Evolutionary conservation across 2,888 invertebrate genomes (phyloP).

Genomic region (Napeogenes inachia): DNA sequence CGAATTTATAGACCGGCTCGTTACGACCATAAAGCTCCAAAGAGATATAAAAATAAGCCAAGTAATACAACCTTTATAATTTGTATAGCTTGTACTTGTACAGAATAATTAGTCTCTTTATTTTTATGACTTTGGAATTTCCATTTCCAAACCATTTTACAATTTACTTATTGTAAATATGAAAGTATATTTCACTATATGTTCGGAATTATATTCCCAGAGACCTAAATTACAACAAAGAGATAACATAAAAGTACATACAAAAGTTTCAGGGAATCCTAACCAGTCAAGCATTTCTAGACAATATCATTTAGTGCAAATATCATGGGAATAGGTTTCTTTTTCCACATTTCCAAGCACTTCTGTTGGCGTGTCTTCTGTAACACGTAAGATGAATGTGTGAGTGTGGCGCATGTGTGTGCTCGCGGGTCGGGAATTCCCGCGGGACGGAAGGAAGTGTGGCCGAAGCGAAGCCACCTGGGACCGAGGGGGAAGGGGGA

Average conservation of each 20-base stretch:
- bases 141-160: too few relatives aligned
- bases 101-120: not conserved
- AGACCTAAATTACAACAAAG: constrained; percentile 9
- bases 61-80: constrained; percentile 8
- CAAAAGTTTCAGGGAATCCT: constrained; percentile 13
- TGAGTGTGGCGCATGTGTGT: constrained; percentile 45
- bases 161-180: too few relatives aligned
- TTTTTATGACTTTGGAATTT: not conserved
- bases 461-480: constrained; percentile 70
- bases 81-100: not conserved
- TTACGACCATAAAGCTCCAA: constrained; percentile 17
- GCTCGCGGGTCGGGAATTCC: constrained; percentile 59
- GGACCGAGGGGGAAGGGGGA: constrained; percentile 46
- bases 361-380: constrained; percentile 22
- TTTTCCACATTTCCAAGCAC: constrained; percentile 39
- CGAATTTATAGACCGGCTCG: constrained; percentile 13
- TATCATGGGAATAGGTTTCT: constrained; percentile 38
- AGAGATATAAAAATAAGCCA: constrained; percentile 15
- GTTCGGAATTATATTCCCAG: not conserved
- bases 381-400: constrained; percentile 32
- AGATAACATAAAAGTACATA: constrained; percentile 11
- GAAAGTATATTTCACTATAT: not conserved
- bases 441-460: constrained; percentile 69
- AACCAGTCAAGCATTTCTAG: constrained; percentile 26
- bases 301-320: constrained; percentile 41